Base-by-base conservation (phyloP, 1,140 invertebrate species). In the Eubasilissa regina region DNA sequence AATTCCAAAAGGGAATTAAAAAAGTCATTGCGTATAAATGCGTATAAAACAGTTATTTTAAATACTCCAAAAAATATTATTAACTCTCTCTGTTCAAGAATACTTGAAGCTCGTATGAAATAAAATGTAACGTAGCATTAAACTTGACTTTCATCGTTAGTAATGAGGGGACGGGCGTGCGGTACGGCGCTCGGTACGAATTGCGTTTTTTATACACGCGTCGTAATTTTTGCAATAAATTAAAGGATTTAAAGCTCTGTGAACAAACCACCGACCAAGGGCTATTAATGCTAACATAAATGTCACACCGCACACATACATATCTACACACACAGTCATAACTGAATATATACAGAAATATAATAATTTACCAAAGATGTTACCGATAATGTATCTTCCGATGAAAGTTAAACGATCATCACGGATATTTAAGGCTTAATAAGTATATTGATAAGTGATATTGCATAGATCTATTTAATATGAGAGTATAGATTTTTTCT, bases 171-270 rank as follows among this genome's bases (percentile, higher is more conserved):
- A 13, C 48, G 11, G n/a, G 48, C 1, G 11, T n/a, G 48, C 48
- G 11, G 11, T 43, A 21, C 17, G 17, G 9, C 12, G 7, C 17
- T 58, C n/a, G 9, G 55, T 11, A 19, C 55, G 12, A 21, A 64
- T 64, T 64, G 21, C 60, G 19, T 12, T 13, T 44, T 64, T 64
- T 64, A 25, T 21, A 3, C 13, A 7, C 7, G 0, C 12, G 13
- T 17, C 12, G 12, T 35, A 35, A 43, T 13, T 4, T 43, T 3
- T 64, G 19, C 35, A 13, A 13, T 64, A 43, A 64, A 44, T 64
- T 64, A 13, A 35, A 12, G 55, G 55, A 25, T 43, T 64, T 64
- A 64, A 64, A 64, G 10, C 60, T 43, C 60, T 25, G 60, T 64
- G 60, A 64, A 43, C 60, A 43, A 64, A 64, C 35, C 48, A 15